Evolutionary conservation across 2,888 invertebrate genomes (phyloP).

Genomic region (Chironomus riparius): DNA sequence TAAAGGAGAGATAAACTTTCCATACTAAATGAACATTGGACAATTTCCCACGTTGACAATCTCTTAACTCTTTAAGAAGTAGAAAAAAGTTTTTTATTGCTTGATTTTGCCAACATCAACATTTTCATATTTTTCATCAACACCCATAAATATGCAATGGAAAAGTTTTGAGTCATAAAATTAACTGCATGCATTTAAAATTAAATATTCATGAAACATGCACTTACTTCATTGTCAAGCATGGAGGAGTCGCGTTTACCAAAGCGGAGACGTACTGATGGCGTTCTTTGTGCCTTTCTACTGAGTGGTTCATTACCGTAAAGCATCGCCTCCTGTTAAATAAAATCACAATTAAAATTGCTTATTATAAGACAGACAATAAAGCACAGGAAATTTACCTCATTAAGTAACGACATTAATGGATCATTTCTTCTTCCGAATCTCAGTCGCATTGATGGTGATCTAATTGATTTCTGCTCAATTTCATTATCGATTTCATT

Average conservation of each 20-base stretch:
- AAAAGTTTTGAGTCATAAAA: not conserved
- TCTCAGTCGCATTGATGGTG: conserved; percentile 65
- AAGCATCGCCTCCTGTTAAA: conserved; percentile 12
- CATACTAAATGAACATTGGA: no score
- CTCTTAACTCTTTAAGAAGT: not conserved
- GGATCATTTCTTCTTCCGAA: conserved; percentile 69
- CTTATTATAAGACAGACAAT: not conserved
- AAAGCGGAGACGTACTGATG: conserved; percentile 65
- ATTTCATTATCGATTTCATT: conserved; percentile 44
- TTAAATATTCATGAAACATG: not conserved
- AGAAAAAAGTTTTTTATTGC: not conserved
- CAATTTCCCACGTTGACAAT: not conserved
- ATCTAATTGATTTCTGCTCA: conserved; percentile 58
- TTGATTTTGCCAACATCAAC: not conserved
- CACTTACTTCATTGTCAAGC: conserved; percentile 12
- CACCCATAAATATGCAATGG: not conserved
- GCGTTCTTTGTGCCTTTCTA: conserved; percentile 67
- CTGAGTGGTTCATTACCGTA: conserved; percentile 7
- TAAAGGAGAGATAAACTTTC: no score
- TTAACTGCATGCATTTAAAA: not conserved
- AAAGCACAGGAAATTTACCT: not conserved
- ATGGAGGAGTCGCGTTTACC: conserved; percentile 48
- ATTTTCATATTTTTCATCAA: not conserved
- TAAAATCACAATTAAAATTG: not conserved
- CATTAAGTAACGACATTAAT: conserved; percentile 43